Evolutionary conservation across 2,113 vertebrate genomes (phyloP), one percentile per base, ranked within the genome.

Genomic region (Odocoileus hemionus): DNA sequence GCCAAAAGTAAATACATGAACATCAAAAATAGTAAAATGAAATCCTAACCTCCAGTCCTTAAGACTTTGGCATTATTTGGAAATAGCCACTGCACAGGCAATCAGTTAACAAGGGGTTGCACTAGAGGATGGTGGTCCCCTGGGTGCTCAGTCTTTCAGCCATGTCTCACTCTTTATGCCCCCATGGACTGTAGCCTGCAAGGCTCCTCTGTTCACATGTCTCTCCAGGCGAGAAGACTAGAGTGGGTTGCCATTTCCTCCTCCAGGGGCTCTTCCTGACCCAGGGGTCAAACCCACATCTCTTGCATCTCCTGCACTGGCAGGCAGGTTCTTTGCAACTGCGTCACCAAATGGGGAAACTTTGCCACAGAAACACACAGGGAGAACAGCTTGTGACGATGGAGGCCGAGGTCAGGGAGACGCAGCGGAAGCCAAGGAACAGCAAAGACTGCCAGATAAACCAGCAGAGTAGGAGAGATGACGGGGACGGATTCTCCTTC

Each of bases 341-440:
- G 70, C 12, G 1, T 23, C 39, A 43, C 70, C 70, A 76, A 74
- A 25, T 15, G 6, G 14, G 33, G 12, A 19, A 76, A 55, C 39
- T n/a, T 30, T 80, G 11, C 52, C 9, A 19, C 0, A 83, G 28
- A 43, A 1, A 19, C 10, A 21, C 2, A 47, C 1, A n/a, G 11
- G 21, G 2, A 55, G 16, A 74, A 50, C 0, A 3, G 2, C 57
- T 5, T 4, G 5, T 54, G 10, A 76, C 17, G 1, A n/a, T 7
- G 43, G 43, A 87, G n/a, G 19, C 19, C 23, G 19, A 57, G 30
- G 19, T 39, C 43, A 1, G 1, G 33, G 13, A 54, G 52, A 60
- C 6, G 3, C 12, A 61, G n/a, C 8, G 33, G 78, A 47, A 23
- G 1, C 4, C 12, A 64, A 67, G 8, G 17, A 45, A n/a, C 3